Evolutionary conservation across 2,888 invertebrate species (phyloP).

Genomic region (Xestoiulus laeticollis): DNA sequence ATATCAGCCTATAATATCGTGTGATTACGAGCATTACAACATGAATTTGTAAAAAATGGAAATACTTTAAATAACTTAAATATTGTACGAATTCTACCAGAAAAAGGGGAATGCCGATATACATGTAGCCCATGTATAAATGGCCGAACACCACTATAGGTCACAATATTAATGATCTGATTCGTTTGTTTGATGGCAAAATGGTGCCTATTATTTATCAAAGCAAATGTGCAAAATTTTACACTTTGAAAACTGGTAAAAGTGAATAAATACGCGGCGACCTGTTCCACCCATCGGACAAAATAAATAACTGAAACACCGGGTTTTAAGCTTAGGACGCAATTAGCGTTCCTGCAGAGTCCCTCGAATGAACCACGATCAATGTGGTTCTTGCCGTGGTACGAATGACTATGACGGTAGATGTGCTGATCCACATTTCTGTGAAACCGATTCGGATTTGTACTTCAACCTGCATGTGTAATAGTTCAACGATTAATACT

Average conservation of each 20-base stretch:
- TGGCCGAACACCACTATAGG: too few species aligned
- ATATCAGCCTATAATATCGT: too few species aligned
- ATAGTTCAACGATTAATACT: neutral
- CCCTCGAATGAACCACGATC: neutral
- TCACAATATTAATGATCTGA: too few species aligned
- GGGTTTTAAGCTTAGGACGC: neutral
- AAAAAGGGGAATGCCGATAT: neutral
- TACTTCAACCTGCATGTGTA: neutral
- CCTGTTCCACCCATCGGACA: neutral
- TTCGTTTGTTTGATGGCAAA: too few species aligned
- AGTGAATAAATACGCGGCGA: neutral
- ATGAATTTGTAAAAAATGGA: too few species aligned
- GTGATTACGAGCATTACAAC: too few species aligned
- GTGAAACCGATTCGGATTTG: neutral
- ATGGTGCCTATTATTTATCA: too few species aligned
- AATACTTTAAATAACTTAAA: too few species aligned
- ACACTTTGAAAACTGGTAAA: neutral
- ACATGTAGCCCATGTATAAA: too few species aligned
- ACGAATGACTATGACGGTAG: neutral
- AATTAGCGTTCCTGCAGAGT: neutral
- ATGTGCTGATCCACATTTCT: neutral
- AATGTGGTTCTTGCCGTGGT: neutral
- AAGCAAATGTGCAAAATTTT: too few species aligned
- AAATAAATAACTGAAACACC: slow-evolving; percentile 12
- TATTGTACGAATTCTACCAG: too few species aligned